Conservation (phyloP, 2,888 invertebrate species). For the Acanthopleura granulata region DNA sequence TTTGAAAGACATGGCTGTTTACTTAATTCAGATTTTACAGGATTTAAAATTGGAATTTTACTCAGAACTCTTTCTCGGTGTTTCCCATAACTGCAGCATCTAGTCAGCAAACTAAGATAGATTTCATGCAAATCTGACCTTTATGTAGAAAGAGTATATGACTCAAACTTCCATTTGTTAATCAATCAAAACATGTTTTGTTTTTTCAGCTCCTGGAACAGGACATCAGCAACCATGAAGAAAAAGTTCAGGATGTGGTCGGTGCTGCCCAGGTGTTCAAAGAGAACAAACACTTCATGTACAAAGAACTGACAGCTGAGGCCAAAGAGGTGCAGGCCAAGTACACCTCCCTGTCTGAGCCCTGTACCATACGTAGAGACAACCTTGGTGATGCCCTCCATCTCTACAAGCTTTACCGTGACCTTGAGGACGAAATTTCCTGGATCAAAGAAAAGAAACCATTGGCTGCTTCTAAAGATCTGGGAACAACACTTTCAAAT, state of each 20-base stretch:
- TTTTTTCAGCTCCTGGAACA: constrained; percentile 79
- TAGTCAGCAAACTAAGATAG: too few species aligned
- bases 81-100: too few species aligned
- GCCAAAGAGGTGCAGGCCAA: constrained; percentile 74
- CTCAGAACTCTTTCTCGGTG: too few species aligned
- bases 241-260: constrained; percentile 79
- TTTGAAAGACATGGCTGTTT: too few species aligned
- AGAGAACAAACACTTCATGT: constrained; percentile 88
- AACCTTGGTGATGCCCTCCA: constrained; percentile 91
- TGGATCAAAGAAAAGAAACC: constrained; percentile 89
- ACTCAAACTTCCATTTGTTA: not conserved
- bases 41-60: too few species aligned
- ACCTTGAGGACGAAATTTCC: constrained; percentile 91
- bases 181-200: not conserved
- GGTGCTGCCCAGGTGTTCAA: constrained; percentile 85
- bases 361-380: constrained; percentile 90
- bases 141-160: not conserved
- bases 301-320: constrained; percentile 84
- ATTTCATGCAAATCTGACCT: too few species aligned
- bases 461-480: constrained; percentile 79
- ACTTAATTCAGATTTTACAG: too few species aligned
- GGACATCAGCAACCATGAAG: constrained; percentile 86
- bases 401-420: constrained; percentile 89
- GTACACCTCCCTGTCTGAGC: constrained; percentile 87
- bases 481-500: constrained; percentile 77